These are phyloP conservation scores for Punctoribates punctum DNA, from an alignment of 2,888 invertebrate species.

Conservation along the genomic window DNA sequence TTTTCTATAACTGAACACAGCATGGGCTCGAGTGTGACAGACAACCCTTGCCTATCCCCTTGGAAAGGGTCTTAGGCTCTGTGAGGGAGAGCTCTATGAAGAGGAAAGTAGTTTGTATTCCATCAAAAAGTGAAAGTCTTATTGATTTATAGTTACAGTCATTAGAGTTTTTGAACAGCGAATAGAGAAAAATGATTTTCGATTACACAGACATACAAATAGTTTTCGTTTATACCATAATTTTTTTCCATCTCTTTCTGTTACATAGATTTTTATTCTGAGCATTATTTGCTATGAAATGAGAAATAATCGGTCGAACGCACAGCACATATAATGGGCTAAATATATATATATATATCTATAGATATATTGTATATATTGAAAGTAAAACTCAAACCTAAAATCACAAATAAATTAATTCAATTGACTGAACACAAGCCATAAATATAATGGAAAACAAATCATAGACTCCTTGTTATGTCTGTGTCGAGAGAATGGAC, in stretches of 20 bases:
- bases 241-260: not conserved
- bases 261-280: not conserved
- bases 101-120: not conserved
- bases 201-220: not conserved
- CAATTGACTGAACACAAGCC: too few species aligned
- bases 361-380: too few species aligned
- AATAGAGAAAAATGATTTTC: not conserved
- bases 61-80: not conserved
- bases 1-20: too few species aligned
- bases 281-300: not conserved
- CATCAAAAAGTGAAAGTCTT: not conserved
- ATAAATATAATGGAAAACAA: too few species aligned
- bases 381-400: too few species aligned
- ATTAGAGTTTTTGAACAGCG: not conserved
- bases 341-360: too few species aligned
- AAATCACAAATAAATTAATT: too few species aligned
- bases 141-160: slow-evolving; percentile 5
- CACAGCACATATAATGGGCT: not conserved
- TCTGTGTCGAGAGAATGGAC: too few species aligned
- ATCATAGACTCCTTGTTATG: too few species aligned
- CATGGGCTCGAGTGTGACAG: too few species aligned
- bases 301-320: not conserved
- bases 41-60: too few species aligned
- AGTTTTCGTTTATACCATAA: not conserved
- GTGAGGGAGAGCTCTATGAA: not conserved